phyloP scores from a whole-genome alignment of 1,140 invertebrate species.

The Aphis gossypii region DNA sequence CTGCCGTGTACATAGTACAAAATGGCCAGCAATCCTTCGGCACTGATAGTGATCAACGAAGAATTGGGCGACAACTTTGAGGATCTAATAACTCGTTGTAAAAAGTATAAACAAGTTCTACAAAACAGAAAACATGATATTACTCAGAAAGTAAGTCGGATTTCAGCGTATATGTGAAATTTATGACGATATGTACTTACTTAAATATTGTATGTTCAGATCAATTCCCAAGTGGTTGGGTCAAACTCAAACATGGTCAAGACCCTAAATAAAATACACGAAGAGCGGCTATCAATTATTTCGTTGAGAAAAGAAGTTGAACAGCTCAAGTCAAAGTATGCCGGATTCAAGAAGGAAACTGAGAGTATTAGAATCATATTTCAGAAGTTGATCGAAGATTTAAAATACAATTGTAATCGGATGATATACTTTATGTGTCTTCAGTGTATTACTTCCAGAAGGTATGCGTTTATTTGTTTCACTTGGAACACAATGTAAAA shows the following conservation, averaged over 20 bases:
- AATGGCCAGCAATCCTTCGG: neutral
- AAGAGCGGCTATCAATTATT: neutral
- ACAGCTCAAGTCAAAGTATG: neutral
- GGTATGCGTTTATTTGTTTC: neutral
- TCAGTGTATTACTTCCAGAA: neutral
- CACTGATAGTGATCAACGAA: neutral
- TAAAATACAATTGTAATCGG: slow-evolving; percentile 34
- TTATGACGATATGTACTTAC: neutral
- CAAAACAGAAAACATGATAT: slow-evolving; percentile 1
- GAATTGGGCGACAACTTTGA: slow-evolving; percentile 27
- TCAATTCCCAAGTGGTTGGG: neutral
- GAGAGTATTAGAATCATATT: slow-evolving; percentile 1
- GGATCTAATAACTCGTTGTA: neutral
- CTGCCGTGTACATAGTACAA: neutral
- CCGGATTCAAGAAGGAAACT: neutral
- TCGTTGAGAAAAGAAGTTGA: slow-evolving; percentile 14
- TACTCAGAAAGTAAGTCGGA: neutral
- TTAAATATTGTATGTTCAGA: neutral
- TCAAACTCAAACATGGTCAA: neutral
- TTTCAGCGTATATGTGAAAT: neutral
- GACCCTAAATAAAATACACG: neutral
- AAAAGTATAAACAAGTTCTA: neutral
- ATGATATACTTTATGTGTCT: slow-evolving; percentile 19
- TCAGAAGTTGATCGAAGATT: slow-evolving; percentile 33
- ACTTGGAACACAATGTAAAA: neutral